These are phyloP conservation scores for Thaumatotibia leucotreta DNA, from an alignment of 1,140 invertebrate species.

Conservation along the genomic window DNA sequence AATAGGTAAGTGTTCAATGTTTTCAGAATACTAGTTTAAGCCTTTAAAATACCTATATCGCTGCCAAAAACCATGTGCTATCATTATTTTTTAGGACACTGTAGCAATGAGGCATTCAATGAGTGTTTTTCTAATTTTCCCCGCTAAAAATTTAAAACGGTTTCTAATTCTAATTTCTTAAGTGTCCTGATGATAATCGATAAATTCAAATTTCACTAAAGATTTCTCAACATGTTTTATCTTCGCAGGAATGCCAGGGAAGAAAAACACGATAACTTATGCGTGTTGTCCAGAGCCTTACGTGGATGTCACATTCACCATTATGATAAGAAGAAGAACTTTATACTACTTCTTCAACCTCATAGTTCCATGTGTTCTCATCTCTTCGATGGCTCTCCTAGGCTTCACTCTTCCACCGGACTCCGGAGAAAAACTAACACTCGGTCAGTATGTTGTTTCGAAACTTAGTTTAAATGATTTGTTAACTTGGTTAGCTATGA, in stretches of 20 bases:
- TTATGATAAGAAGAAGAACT: conserved; percentile 96
- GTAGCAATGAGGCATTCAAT: no score
- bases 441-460: conserved; percentile 83
- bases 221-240: not conserved
- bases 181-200: no score
- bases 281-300: conserved; percentile 94
- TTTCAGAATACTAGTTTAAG: not conserved
- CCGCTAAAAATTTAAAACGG: no score
- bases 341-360: conserved; percentile 99
- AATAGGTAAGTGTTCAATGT: conserved; percentile 84
- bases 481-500: not conserved
- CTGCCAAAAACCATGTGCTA: no score
- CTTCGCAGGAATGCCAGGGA: conserved; percentile 87
- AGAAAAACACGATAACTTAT: conserved; percentile 89
- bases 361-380: conserved; percentile 98
- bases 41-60: no score
- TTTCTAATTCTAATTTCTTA: no score
- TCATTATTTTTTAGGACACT: no score
- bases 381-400: conserved; percentile 98
- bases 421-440: conserved; percentile 98
- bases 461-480: not conserved
- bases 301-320: conserved; percentile 97
- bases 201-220: not conserved
- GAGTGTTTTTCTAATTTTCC: no score
- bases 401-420: conserved; percentile 98